Conservation (phyloP, 2,797 vertebrate genomes). For the Paedocypris micromegethes region DNA sequence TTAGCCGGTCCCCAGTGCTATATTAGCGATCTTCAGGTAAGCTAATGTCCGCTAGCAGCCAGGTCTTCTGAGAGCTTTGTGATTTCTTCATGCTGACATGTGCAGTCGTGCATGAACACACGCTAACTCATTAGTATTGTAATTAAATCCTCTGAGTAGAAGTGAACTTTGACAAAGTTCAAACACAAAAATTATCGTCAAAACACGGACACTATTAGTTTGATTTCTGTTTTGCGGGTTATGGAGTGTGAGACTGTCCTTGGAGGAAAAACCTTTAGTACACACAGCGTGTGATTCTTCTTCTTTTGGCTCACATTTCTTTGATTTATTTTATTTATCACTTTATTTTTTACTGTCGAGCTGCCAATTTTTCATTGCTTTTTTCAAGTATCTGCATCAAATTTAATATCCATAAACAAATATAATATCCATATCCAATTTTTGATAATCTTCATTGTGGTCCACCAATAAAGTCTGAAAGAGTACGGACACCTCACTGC, state of each 20-base stretch:
- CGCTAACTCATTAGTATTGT: neutral
- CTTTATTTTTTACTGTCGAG: too few species aligned
- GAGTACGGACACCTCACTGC: too few species aligned
- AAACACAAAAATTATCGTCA: neutral
- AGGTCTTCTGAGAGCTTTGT: neutral
- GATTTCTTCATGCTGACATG: slow-evolving; percentile 1
- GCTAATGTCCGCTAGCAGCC: too few species aligned
- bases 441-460: slow-evolving; percentile 14
- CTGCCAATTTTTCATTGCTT: too few species aligned
- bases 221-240: neutral
- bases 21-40: too few species aligned
- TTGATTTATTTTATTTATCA: too few species aligned
- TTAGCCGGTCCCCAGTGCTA: too few species aligned
- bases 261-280: neutral
- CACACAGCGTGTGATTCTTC: neutral
- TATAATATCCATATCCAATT: neutral
- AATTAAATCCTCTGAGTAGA: slow-evolving; percentile 1
- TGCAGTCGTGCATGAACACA: neutral
- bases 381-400: too few species aligned
- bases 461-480: slow-evolving; percentile 3
- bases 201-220: neutral
- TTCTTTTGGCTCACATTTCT: too few species aligned
- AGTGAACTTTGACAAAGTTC: neutral
- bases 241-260: neutral
- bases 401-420: too few species aligned